Conservation (phyloP, 2,888 invertebrate genomes). For the Theristus sp. region DNA sequence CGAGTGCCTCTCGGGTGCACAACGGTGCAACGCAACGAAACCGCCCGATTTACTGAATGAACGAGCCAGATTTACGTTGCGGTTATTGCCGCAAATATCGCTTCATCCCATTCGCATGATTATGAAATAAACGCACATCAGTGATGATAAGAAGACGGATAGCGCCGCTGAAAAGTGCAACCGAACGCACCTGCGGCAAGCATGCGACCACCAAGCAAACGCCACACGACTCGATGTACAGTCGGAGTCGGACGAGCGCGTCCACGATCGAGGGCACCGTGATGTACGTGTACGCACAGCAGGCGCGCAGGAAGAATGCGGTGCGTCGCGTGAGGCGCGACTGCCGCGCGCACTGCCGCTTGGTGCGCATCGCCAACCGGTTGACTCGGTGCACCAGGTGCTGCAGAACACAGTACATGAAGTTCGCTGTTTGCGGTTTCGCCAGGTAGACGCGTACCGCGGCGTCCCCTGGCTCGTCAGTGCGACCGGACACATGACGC, state of each 20-base stretch:
- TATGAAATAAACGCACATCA: too few relatives aligned
- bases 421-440: too few relatives aligned
- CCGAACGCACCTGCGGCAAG: constrained; percentile 33
- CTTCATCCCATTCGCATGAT: too few relatives aligned
- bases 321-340: constrained; percentile 14
- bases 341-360: constrained; percentile 35
- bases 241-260: constrained; percentile 54
- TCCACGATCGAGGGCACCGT: constrained; percentile 83
- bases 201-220: constrained; percentile 33
- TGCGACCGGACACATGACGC: too few relatives aligned
- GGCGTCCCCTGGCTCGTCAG: too few relatives aligned
- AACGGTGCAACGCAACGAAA: too few relatives aligned
- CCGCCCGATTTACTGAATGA: too few relatives aligned
- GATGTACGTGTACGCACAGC: constrained; percentile 83
- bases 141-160: too few relatives aligned
- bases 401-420: constrained; percentile 3
- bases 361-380: constrained; percentile 45
- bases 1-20: not conserved
- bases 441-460: too few relatives aligned
- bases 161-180: too few relatives aligned
- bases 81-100: too few relatives aligned
- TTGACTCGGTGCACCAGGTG: constrained; percentile 51
- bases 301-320: constrained; percentile 75
- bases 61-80: too few relatives aligned
- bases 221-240: constrained; percentile 54